Evolutionary conservation across 1,140 invertebrate species (phyloP).

Genomic region (Apolygus lucorum): DNA sequence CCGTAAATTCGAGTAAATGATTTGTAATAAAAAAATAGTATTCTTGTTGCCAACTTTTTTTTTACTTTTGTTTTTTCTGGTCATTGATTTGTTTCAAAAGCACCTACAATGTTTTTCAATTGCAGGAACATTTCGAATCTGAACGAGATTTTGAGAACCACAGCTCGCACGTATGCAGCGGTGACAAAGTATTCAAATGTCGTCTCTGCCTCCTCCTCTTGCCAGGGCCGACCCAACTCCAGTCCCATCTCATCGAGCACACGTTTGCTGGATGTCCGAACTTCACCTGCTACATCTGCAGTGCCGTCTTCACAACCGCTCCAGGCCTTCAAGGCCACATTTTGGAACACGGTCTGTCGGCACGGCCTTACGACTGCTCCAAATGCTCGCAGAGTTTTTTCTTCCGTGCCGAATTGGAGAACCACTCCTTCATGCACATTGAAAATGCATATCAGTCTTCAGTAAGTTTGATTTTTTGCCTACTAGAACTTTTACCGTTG

Average conservation of each 20-base stretch:
- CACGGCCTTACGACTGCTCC: conserved; percentile 73
- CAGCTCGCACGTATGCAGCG: conserved; percentile 43
- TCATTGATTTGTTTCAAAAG: too few species aligned
- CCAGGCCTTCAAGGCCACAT: conserved; percentile 68
- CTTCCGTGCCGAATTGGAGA: conserved; percentile 82
- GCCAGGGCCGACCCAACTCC: conserved; percentile 65
- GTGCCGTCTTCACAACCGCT: conserved; percentile 74
- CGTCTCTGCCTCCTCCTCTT: conserved; percentile 61
- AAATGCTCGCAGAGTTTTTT: conserved; percentile 79
- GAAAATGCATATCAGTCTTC: neutral
- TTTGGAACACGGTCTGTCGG: conserved; percentile 65
- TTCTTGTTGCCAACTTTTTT: too few species aligned
- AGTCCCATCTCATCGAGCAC: conserved; percentile 86
- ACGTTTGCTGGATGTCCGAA: conserved; percentile 75
- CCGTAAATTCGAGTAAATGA: too few species aligned
- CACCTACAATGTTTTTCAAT: conserved; percentile 29
- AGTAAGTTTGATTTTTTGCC: too few species aligned
- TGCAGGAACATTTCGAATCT: conserved; percentile 51
- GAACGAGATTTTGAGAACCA: conserved; percentile 60
- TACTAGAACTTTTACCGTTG: too few species aligned
- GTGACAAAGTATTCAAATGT: conserved; percentile 53
- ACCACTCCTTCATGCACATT: conserved; percentile 58
- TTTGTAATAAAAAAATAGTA: too few species aligned
- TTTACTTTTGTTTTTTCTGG: too few species aligned
- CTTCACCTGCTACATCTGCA: conserved; percentile 80